Percentiles rank a stretch among this genome's conserved stretches.
Evolutionary conservation across 1,140 invertebrate genomes (phyloP).

Genomic region (Drosophila willistoni): DNA sequence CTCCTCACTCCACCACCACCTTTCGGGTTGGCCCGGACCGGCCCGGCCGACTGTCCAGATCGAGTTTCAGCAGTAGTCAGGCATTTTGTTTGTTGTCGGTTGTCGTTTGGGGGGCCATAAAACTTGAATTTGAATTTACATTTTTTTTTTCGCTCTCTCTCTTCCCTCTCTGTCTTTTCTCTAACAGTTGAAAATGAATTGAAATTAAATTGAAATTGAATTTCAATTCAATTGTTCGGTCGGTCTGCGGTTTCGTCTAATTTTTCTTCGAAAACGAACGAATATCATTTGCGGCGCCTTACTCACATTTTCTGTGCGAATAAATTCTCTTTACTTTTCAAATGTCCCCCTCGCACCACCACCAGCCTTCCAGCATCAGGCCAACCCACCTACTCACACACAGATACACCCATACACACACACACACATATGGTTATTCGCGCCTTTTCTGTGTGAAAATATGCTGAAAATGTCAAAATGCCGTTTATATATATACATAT

Average conservation of each 20-base stretch:
- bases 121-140: conserved; percentile 71
- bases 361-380: neutral
- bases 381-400: neutral
- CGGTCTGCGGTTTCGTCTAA: conserved; percentile 5
- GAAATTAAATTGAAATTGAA: conserved; percentile 51
- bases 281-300: neutral
- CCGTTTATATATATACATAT: conserved; percentile 51
- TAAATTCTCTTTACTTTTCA: conserved; percentile 9
- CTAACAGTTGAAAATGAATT: conserved; percentile 58
- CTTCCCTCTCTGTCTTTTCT: conserved; percentile 13
- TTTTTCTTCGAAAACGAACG: conserved; percentile 4
- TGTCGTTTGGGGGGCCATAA: conserved; percentile 57
- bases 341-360: neutral
- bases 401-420: neutral
- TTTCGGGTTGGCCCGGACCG: neutral
- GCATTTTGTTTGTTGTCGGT: conserved; percentile 62
- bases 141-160: conserved; percentile 36
- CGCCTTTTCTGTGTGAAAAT: conserved; percentile 43
- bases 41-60: conserved; percentile 30
- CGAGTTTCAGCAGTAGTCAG: conserved; percentile 17
- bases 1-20: neutral
- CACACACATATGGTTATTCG: conserved; percentile 6
- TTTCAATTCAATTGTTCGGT: conserved; percentile 11
- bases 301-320: neutral
- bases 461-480: conserved; percentile 71